Conservation (phyloP, 35 echinoderm and acorn worm species). For the Stichopus chloronotus region DNA sequence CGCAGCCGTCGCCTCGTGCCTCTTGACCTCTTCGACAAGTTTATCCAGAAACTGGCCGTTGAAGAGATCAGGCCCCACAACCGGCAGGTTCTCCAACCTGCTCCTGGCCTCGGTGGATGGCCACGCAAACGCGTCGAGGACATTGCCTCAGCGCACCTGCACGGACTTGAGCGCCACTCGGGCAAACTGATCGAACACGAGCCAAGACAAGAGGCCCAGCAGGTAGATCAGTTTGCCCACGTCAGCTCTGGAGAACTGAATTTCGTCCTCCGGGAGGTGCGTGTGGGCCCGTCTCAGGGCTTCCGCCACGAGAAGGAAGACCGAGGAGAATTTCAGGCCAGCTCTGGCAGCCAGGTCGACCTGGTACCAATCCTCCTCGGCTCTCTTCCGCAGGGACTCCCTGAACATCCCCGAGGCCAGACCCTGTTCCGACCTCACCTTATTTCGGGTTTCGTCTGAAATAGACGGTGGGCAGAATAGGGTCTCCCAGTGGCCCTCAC, state of each 20-base stretch:
- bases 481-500: not conserved
- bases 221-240: too few relatives aligned
- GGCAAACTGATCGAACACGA: too few relatives aligned
- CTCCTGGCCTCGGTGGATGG: not conserved
- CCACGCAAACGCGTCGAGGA: not conserved
- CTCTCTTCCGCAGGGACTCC: not conserved
- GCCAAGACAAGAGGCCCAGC: too few relatives aligned
- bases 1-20: not conserved
- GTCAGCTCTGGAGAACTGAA: too few relatives aligned
- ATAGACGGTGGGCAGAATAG: not conserved
- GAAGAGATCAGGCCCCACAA: not conserved
- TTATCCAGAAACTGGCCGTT: slow-evolving; percentile 3
- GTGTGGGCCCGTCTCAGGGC: not conserved
- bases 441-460: not conserved
- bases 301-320: not conserved
- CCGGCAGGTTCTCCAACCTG: not conserved
- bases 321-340: slow-evolving; percentile 1
- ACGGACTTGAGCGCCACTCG: too few relatives aligned
- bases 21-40: not conserved
- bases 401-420: not conserved
- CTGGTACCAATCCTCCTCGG: slow-evolving; percentile 18
- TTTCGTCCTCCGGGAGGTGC: not conserved
- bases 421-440: not conserved
- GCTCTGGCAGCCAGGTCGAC: slow-evolving; percentile 6
- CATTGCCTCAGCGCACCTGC: too few relatives aligned